A percentile compares a stretch with the other conserved stretches of the same genome.
Evolutionary conservation across 2,113 vertebrate species (phyloP).

Genomic region (Prochilodus magdalenae): DNA sequence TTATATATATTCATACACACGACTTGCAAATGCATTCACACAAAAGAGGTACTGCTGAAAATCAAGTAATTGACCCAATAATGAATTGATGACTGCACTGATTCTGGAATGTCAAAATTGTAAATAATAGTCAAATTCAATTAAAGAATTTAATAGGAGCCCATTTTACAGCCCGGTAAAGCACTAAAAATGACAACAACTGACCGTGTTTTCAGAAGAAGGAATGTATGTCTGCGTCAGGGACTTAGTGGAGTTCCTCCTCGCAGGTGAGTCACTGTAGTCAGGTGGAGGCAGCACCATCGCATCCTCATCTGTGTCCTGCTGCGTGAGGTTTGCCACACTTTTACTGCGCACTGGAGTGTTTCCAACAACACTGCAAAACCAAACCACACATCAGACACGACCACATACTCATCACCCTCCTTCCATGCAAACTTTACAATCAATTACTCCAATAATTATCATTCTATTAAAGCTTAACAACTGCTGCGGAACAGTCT

Average conservation of each 20-base stretch:
- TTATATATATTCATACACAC: too few relatives aligned
- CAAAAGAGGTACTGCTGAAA: too few relatives aligned
- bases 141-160: neutral
- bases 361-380: constrained; percentile 24
- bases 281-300: constrained; percentile 89
- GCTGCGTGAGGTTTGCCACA: constrained; percentile 87
- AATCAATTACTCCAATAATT: neutral
- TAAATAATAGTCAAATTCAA: too few relatives aligned
- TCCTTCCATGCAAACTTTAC: neutral
- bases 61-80: too few relatives aligned
- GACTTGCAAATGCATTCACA: too few relatives aligned
- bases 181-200: constrained; percentile 41
- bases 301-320: constrained; percentile 73
- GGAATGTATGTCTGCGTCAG: constrained; percentile 45
- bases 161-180: neutral
- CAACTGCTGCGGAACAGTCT: too few relatives aligned
- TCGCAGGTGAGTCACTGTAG: constrained; percentile 73
- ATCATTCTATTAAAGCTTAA: too few relatives aligned
- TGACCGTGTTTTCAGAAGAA: constrained; percentile 68
- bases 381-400: constrained; percentile 51
- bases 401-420: neutral
- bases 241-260: constrained; percentile 52
- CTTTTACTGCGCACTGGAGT: constrained; percentile 84
- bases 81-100: too few relatives aligned
- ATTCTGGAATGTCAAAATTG: too few relatives aligned